Base-by-base conservation (phyloP, 2,797 vertebrate genomes). In the Gymnopithys bicolor region DNA sequence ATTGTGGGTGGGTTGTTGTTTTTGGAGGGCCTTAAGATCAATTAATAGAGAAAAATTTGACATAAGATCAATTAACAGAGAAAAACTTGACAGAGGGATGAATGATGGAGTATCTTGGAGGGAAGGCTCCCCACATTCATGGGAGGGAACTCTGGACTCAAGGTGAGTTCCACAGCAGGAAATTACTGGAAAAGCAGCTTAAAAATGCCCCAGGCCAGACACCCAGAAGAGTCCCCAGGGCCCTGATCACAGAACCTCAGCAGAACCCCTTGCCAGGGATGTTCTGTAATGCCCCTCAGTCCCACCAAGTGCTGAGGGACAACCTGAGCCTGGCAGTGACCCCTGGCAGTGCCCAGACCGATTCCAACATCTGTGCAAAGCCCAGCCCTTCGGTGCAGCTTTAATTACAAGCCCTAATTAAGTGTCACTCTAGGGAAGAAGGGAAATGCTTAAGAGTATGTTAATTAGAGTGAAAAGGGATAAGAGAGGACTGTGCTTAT, bases 331-430 rank as follows among this genome's bases (percentile, higher is more conserved):
- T 39, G 13, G 32, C 25, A 32, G 56, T 13, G 53, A 30, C 63
- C 30, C 25, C 10, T 10, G 56, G 32, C 51, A 60, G n/a, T 68
- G 37, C 27, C 62, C 79, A 60, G 45, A 10, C 27, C 13, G 39
- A 5, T 5, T 23, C 60, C 87, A 75, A 17, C 11, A 28, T 37
- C 75, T 53, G 49, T n/a, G 39, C 64, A 84, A 64, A 87, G 33
- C 71, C 51, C 55, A 73, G 58, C 33, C 53, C 71, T 33, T 23
- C 0, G 4, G 71, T 71, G n/a, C n/a, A 46, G 49, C 22, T 71
- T 88, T 88, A 95, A 86, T 91, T 91, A 51, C 18, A 5, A 86
- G 66, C 46, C 46, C 71, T 91, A 75, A 91, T 91, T 83, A 87
- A 49, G 19, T 9, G 39, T 55, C 59, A 46, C 60, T 33, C 16